phyloP scores from a whole-genome alignment of 2,113 vertebrate genomes.

The Elephantulus edwardii region DNA sequence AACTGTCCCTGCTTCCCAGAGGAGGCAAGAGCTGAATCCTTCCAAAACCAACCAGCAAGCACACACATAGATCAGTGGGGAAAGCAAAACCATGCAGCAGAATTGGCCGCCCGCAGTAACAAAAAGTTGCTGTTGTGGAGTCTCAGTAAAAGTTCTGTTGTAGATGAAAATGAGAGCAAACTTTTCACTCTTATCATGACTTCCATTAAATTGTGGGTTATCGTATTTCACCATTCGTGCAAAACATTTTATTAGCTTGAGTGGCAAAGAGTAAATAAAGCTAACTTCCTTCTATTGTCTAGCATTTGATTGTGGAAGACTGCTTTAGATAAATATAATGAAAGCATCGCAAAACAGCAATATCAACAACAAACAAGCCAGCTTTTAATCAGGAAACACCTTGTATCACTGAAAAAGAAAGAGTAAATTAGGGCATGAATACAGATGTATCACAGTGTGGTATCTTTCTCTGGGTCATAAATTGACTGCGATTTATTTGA shows the following conservation, averaged over 20 bases:
- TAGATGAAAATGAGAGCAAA: slow-evolving; percentile 59
- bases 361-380: not conserved
- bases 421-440: not conserved
- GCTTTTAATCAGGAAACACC: not conserved
- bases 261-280: slow-evolving; percentile 61
- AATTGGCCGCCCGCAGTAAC: slow-evolving; percentile 42
- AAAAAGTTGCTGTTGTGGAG: slow-evolving; percentile 65
- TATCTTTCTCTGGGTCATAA: not conserved
- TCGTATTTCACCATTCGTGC: slow-evolving; percentile 71
- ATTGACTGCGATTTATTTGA: not conserved
- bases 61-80: slow-evolving; percentile 60
- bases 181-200: slow-evolving; percentile 61
- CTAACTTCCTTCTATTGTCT: slow-evolving; percentile 64
- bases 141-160: slow-evolving; percentile 56
- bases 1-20: slow-evolving; percentile 30
- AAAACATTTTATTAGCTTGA: slow-evolving; percentile 65
- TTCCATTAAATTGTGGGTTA: slow-evolving; percentile 67
- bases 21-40: slow-evolving; percentile 53
- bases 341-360: not conserved
- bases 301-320: slow-evolving; percentile 60
- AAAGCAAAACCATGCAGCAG: not conserved
- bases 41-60: slow-evolving; percentile 55
- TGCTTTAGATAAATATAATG: slow-evolving; percentile 45
- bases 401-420: not conserved
- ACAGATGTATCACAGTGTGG: not conserved